Evolutionary conservation across 2,888 invertebrate species (phyloP), one percentile per base, ranked within the genome.

Genomic region (Meteorus colon): DNA sequence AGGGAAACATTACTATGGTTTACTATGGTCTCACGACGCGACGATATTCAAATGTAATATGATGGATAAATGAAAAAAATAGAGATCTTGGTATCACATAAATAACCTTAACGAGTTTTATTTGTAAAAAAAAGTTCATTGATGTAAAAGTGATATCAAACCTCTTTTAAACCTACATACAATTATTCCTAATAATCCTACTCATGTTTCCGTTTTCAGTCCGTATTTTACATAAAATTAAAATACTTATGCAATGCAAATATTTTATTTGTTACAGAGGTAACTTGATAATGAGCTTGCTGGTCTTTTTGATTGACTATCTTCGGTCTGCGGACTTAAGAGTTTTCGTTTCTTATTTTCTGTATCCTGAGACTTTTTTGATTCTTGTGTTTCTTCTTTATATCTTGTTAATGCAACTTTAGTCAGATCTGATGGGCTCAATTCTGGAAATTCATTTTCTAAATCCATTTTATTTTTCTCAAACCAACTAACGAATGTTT

Each of bases 401-500:
- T 91, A 94, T 66, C 89, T 89, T 76, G 90, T 89, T 45, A 92
- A 90, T 6, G 92, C 92, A 6, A 91, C 87, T 77, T 93, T 92
- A 0, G 92, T 92, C 67, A 94, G 84, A 77, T 94, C 93, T 0
- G 91, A 88, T 0, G 91, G 88, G 4, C 90, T 90, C 14, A 92
- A 83, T 12, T 92, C 91, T 0, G 93, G 92, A 82, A 92, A 90
- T 82, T 93, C 91, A 63, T 89, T 89, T 82, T 92, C 91, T n/a
- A 94, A 84, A 14, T 86, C 82, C 3, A 90, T 81, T 84, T 92
- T 93, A 84, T 93, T 92, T 76, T 92, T 91, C 0, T 91, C 89
- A 80, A 92, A 93, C 94, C 94, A 94, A 45, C 91, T 90, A 29
- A 92, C 88, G 83, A 94, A 94, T 4, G 91, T 90, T 85, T 92